A percentile compares a stretch with the other conserved stretches of the same genome.
Conservation (phyloP, 2,888 invertebrate genomes). For the Parnassius apollo region DNA sequence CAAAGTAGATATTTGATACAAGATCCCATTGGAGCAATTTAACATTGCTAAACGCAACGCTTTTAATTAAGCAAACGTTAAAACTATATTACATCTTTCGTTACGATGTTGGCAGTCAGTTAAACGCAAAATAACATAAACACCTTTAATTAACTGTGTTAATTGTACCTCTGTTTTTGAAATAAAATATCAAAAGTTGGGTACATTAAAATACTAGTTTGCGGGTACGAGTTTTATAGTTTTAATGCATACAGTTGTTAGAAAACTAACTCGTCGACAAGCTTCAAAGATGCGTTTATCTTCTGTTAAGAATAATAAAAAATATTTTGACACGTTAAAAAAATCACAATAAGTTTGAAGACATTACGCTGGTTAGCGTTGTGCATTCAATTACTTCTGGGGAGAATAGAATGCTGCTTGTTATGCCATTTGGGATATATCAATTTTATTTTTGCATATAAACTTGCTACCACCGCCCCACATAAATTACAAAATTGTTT, state of each 20-base stretch:
- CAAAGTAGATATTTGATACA: too few relatives aligned
- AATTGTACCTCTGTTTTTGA: slow-evolving; percentile 12
- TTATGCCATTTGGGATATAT: too few relatives aligned
- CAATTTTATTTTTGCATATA: too few relatives aligned
- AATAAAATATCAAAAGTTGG: slow-evolving; percentile 7
- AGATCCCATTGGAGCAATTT: not conserved
- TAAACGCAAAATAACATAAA: slow-evolving; percentile 17
- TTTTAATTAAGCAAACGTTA: slow-evolving; percentile 7
- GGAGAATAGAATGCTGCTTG: too few relatives aligned
- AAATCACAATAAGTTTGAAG: too few relatives aligned
- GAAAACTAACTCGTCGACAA: not conserved
- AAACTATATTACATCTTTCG: slow-evolving; percentile 11
- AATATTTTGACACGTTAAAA: too few relatives aligned
- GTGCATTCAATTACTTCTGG: too few relatives aligned
- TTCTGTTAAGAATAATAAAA: too few relatives aligned
- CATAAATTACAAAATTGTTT: too few relatives aligned
- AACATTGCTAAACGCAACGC: not conserved
- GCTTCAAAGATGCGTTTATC: not conserved
- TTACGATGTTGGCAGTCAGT: slow-evolving; percentile 5
- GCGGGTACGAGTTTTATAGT: slow-evolving; percentile 3
- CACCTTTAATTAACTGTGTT: slow-evolving; percentile 16
- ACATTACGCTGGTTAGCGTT: too few relatives aligned
- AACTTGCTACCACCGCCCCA: too few relatives aligned
- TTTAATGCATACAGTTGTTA: too few relatives aligned
- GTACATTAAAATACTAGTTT: not conserved